Evolutionary conservation across 2,797 vertebrate genomes (phyloP).

Genomic region (Helarctos malayanus): DNA sequence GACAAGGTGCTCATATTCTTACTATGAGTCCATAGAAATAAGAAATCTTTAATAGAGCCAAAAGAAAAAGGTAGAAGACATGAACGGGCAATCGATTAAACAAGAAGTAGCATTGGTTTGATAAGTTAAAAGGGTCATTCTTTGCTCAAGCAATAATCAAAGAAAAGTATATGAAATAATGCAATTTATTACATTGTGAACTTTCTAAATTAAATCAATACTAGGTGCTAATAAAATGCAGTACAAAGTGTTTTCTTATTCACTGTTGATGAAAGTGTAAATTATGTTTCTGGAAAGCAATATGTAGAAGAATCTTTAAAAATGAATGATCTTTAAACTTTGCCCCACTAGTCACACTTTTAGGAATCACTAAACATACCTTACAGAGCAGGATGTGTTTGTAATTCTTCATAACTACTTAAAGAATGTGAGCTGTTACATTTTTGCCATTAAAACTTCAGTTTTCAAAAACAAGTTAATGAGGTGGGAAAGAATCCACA

Average conservation of each 20-base stretch:
- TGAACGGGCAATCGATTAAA: background rate
- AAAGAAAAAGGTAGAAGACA: constrained; percentile 10
- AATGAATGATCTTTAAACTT: background rate
- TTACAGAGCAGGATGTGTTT: background rate
- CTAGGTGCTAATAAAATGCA: background rate
- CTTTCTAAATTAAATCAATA: constrained; percentile 18
- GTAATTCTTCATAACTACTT: constrained; percentile 41
- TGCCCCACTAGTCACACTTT: background rate
- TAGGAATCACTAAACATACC: background rate
- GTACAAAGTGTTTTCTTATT: background rate
- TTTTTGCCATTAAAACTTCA: background rate
- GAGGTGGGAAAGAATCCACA: background rate
- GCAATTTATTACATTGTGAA: background rate
- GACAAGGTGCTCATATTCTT: background rate
- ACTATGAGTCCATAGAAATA: background rate
- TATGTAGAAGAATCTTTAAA: background rate
- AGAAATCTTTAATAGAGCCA: background rate
- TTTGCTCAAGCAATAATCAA: constrained; percentile 3
- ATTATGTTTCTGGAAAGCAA: background rate
- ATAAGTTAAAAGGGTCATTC: background rate
- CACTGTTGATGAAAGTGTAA: background rate
- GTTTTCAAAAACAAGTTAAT: constrained; percentile 34
- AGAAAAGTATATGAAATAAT: background rate
- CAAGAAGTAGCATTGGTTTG: background rate
- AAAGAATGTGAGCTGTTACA: background rate